Evolutionary conservation across 2,888 invertebrate genomes (phyloP), one percentile per base, ranked within the genome.

Genomic region (Oxycera nigricornis): DNA sequence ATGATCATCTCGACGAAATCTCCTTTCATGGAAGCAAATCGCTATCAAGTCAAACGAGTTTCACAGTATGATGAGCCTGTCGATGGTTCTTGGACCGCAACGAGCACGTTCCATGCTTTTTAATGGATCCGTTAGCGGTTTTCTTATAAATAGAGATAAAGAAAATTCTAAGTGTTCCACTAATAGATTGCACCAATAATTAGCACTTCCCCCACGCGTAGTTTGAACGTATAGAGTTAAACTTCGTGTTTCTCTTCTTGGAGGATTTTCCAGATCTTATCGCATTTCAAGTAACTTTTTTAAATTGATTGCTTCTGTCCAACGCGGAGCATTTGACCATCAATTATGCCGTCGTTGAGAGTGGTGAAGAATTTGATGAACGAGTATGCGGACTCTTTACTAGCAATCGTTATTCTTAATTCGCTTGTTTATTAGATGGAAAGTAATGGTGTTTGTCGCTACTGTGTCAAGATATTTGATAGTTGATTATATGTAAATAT

Each of bases 141-240:
- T 62, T 20, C 31, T 31, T 62, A 39, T 39, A 62, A 62, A 62
- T 26, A 39, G 62, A n/a, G n/a, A n/a, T n/a, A n/a, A n/a, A n/a
- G n/a, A 20, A 62, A 62, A 62, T 62, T 31, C n/a, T 22, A 3
- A 62, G 31, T 30, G 62, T n/a, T n/a, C 35, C 39, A 22, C 20
- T 62, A 1, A 62, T 62, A 20, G 39, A 62, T 62, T 17, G 39
- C 39, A 39, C 39, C 62, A 62, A 39, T 62, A 62, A 62, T 62
- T 62, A 62, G 62, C 62, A 22, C 20, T 62, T 35, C 20, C 9
- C 14, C n/a, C 6, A 39, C 59, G 26, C 59, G 24, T 24, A 17
- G 7, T 55, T 20, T 17, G 4, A 24, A 55, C 22, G 11, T 55
- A 20, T n/a, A n/a, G 2, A 46, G 6, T 3, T 3, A 46, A 46